Evolutionary conservation across 2,888 invertebrate species (phyloP).

Genomic region (Rugalucina vietnamica): DNA sequence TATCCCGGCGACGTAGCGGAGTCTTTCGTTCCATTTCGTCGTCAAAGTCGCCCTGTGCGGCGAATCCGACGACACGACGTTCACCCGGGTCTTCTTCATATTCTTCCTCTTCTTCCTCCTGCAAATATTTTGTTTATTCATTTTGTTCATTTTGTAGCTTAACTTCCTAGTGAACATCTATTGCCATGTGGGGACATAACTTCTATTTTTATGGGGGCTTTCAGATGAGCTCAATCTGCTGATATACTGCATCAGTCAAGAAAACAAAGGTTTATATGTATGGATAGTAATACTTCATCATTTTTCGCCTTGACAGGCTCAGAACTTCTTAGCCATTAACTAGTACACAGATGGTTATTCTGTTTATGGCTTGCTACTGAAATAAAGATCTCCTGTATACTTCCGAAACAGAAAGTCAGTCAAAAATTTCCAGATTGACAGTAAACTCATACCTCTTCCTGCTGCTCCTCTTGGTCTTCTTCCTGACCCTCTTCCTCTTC

Average conservation of each 20-base stretch:
- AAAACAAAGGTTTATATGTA: no score
- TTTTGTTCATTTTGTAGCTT: not conserved
- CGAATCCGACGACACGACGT: conserved; percentile 78
- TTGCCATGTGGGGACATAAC: no score
- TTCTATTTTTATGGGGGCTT: no score
- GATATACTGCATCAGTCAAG: no score
- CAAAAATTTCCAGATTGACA: not conserved
- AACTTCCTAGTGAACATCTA: no score
- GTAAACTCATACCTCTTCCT: not conserved
- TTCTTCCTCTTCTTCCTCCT: conserved; percentile 52
- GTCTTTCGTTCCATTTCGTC: conserved; percentile 77
- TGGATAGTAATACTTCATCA: no score
- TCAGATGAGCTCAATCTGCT: no score
- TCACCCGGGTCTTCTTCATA: conserved; percentile 44
- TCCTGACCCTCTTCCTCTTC: conserved; percentile 47
- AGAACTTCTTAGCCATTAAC: no score
- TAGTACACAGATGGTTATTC: no score
- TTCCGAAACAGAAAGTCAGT: not conserved
- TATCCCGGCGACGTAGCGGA: conserved; percentile 94
- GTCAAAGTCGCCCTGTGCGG: conserved; percentile 72
- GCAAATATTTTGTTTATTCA: not conserved
- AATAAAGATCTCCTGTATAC: no score
- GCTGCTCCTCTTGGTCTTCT: conserved; percentile 27
- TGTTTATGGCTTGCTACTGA: no score
- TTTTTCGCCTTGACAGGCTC: no score